phyloP scores from a whole-genome alignment of 2,888 invertebrate genomes.

The Stramonita haemastoma region DNA sequence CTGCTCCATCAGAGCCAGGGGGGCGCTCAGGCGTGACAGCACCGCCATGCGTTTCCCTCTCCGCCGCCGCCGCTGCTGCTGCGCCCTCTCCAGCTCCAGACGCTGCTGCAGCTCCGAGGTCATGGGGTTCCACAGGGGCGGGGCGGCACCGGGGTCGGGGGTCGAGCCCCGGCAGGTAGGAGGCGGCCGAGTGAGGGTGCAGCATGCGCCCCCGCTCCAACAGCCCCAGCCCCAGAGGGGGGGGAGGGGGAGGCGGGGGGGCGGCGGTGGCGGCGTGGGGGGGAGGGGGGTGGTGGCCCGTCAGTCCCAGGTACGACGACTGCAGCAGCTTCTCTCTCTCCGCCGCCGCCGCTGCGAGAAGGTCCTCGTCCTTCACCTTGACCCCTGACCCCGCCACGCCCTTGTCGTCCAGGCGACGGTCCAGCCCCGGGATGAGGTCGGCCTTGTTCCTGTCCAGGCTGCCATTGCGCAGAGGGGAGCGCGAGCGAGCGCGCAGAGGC shows the following conservation, averaged over 20 bases:
- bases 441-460: slow-evolving; percentile 60
- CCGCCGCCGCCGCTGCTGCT: background rate
- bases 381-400: slow-evolving; percentile 39
- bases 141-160: slow-evolving; percentile 54
- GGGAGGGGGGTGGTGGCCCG: slow-evolving; percentile 50
- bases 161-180: slow-evolving; percentile 41
- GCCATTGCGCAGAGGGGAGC: slow-evolving; percentile 69
- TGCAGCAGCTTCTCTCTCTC: slow-evolving; percentile 51
- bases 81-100: slow-evolving; percentile 51
- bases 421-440: slow-evolving; percentile 54
- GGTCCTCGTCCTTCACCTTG: slow-evolving; percentile 66
- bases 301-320: slow-evolving; percentile 40
- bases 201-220: slow-evolving; percentile 65
- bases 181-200: slow-evolving; percentile 47
- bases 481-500: slow-evolving; percentile 64
- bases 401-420: slow-evolving; percentile 60
- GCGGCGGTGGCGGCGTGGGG: slow-evolving; percentile 30
- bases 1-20: slow-evolving; percentile 57
- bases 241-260: slow-evolving; percentile 42
- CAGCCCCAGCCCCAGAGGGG: slow-evolving; percentile 50
- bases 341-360: slow-evolving; percentile 35
- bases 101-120: slow-evolving; percentile 58
- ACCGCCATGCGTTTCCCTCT: slow-evolving; percentile 64
- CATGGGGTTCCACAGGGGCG: slow-evolving; percentile 66
- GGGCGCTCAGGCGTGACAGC: slow-evolving; percentile 51